phyloP scores from a whole-genome alignment of 2,113 vertebrate species.

The Holacanthus passer region DNA sequence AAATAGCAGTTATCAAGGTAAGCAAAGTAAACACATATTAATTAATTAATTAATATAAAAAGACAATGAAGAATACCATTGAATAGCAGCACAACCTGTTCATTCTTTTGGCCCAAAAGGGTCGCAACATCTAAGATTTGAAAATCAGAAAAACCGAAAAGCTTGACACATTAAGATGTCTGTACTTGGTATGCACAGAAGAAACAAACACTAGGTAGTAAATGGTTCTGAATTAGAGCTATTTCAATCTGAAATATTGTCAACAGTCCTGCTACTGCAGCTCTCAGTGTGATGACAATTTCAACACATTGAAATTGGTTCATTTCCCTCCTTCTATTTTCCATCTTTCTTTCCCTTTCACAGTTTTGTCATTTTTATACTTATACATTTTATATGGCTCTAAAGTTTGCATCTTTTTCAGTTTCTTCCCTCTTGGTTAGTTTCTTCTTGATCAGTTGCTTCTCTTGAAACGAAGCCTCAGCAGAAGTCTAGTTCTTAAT shows the following conservation, averaged over 20 bases:
- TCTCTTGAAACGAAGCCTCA: not conserved
- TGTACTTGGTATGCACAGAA: not conserved
- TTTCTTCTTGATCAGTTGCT: not conserved
- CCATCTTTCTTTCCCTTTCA: not conserved
- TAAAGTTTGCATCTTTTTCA: not conserved
- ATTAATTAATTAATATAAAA: not conserved
- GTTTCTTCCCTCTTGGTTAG: not conserved
- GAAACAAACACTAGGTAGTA: not conserved
- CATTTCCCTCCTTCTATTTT: not conserved
- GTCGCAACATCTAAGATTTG: not conserved
- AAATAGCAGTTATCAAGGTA: not conserved
- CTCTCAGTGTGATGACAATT: not conserved
- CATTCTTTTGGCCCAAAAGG: not conserved
- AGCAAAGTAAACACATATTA: not conserved
- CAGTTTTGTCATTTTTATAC: not conserved
- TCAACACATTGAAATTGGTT: not conserved
- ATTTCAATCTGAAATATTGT: no score
- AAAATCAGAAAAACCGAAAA: not conserved
- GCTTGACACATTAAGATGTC: not conserved
- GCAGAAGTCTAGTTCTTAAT: constrained; percentile 3
- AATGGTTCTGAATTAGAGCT: not conserved
- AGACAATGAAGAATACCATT: not conserved
- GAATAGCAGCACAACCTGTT: not conserved
- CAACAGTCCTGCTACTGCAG: no score
- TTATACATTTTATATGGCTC: not conserved